Evolutionary conservation across 2,888 invertebrate genomes (phyloP).

Genomic region (Lycocerus yunnanus): DNA sequence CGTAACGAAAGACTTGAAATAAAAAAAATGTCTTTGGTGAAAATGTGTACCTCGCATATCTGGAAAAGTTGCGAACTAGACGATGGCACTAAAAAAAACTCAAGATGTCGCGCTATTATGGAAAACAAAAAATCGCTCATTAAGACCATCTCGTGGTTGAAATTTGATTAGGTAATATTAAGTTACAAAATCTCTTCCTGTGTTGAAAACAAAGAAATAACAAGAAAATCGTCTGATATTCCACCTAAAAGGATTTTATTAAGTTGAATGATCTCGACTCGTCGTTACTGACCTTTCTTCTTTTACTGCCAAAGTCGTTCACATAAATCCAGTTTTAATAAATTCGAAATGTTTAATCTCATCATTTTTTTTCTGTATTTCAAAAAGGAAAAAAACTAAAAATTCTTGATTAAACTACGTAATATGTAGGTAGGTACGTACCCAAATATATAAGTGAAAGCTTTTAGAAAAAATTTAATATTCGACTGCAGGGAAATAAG

Average conservation of each 20-base stretch:
- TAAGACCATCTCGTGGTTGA: neutral
- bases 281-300: neutral
- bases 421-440: no score
- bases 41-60: no score
- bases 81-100: neutral
- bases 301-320: neutral
- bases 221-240: neutral
- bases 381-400: neutral
- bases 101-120: no score
- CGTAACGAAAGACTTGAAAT: no score
- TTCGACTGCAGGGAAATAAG: neutral
- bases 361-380: no score
- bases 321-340: neutral
- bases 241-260: neutral
- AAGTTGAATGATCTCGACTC: neutral
- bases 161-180: neutral
- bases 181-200: neutral
- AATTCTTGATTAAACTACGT: neutral
- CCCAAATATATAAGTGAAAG: neutral
- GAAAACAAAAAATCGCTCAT: neutral
- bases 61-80: no score
- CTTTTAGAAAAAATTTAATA: neutral
- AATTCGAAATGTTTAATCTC: neutral
- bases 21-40: no score
- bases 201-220: neutral